Percentiles rank a stretch among this genome's conserved stretches.
phyloP scores from a whole-genome alignment of 2,797 vertebrate genomes.

The Xenentodon cancila region DNA sequence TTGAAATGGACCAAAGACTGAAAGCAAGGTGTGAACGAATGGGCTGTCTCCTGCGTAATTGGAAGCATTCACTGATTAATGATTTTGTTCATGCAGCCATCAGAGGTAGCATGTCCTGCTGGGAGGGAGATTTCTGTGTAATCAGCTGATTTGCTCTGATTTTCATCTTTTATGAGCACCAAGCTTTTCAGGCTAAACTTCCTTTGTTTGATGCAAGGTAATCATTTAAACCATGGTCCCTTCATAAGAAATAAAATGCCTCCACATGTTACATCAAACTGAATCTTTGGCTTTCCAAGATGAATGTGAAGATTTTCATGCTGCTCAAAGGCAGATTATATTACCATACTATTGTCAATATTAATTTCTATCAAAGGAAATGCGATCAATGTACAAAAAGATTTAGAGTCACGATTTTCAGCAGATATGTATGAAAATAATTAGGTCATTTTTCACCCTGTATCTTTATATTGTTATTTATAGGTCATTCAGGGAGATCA shows the following conservation, averaged over 20 bases:
- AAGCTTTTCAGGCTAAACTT: conserved; percentile 49
- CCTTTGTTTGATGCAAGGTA: conserved; percentile 54
- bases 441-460: background rate
- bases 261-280: conserved; percentile 45
- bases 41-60: conserved; percentile 68
- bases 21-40: conserved; percentile 65
- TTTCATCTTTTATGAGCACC: conserved; percentile 47
- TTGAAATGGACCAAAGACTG: conserved; percentile 49
- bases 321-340: conserved; percentile 28
- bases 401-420: background rate
- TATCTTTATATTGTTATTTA: conserved; percentile 7
- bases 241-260: conserved; percentile 56
- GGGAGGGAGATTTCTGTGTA: conserved; percentile 66
- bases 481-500: background rate
- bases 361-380: conserved; percentile 17
- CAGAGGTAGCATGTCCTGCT: conserved; percentile 64
- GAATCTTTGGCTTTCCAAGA: conserved; percentile 27
- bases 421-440: background rate
- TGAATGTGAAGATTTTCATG: conserved; percentile 31
- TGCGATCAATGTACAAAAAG: background rate
- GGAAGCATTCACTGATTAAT: conserved; percentile 76
- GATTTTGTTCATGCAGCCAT: conserved; percentile 63
- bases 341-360: conserved; percentile 17
- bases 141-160: conserved; percentile 68
- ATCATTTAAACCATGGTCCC: conserved; percentile 29